These are phyloP conservation scores for Melolontha melolontha DNA, from an alignment of 2,888 invertebrate genomes.

Conservation along the genomic window DNA sequence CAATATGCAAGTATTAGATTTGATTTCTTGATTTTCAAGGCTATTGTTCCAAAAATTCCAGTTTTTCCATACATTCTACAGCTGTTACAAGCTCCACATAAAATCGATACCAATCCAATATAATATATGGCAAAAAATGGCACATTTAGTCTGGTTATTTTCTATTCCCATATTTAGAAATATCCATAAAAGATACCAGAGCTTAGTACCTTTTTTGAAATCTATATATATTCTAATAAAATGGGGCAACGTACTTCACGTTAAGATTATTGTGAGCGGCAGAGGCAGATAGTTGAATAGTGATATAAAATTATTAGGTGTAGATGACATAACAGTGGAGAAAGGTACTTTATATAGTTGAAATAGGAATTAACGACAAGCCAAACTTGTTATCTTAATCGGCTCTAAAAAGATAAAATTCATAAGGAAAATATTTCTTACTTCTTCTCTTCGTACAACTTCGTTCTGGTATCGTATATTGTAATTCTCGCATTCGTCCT, in stretches of 20 bases:
- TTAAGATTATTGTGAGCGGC: not conserved
- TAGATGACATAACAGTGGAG: not conserved
- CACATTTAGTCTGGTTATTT: not conserved
- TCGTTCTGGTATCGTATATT: constrained; percentile 95
- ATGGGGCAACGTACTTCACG: constrained; percentile 41
- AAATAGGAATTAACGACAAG: constrained; percentile 8
- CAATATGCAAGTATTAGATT: too few relatives aligned
- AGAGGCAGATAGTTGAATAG: not conserved
- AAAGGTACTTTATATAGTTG: not conserved
- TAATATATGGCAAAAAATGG: not conserved
- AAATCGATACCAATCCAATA: constrained; percentile 8
- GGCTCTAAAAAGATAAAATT: constrained; percentile 8
- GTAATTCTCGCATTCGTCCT: constrained; percentile 97
- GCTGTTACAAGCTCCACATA: constrained; percentile 13
- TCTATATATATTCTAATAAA: constrained; percentile 13
- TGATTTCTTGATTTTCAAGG: constrained; percentile 4
- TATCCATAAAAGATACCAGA: not conserved
- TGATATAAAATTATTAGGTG: not conserved
- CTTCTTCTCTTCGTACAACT: constrained; percentile 97
- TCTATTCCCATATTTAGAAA: constrained; percentile 23
- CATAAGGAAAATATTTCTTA: constrained; percentile 69
- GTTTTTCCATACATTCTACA: constrained; percentile 29
- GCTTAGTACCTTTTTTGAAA: constrained; percentile 17
- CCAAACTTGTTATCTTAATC: constrained; percentile 20
- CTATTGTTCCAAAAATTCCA: constrained; percentile 20